phyloP scores from a whole-genome alignment of 2,888 invertebrate genomes.

The Dioctria rufipes region DNA sequence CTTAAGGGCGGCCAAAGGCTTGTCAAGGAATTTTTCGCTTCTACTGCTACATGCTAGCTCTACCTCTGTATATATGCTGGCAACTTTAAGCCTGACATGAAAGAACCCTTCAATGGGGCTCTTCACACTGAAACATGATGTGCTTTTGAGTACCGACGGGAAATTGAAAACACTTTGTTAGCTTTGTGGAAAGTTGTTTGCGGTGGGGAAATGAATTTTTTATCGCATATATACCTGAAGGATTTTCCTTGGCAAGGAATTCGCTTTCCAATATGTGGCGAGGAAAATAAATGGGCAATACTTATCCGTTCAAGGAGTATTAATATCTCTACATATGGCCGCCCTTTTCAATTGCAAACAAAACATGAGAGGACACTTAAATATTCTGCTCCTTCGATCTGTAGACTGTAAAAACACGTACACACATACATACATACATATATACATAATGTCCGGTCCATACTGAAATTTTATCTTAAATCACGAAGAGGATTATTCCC shows the following conservation, averaged over 20 bases:
- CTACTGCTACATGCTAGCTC: neutral
- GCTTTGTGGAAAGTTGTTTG: constrained; percentile 32
- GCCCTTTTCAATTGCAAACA: no score
- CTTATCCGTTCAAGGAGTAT: constrained; percentile 20
- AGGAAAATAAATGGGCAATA: constrained; percentile 32
- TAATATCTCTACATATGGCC: constrained; percentile 19
- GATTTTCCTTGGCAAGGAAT: constrained; percentile 22
- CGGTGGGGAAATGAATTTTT: constrained; percentile 47
- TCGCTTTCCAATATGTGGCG: constrained; percentile 7
- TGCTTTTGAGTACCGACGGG: constrained; percentile 42
- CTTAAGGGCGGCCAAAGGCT: constrained; percentile 26
- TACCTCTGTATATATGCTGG: neutral
- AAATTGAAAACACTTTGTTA: constrained; percentile 51
- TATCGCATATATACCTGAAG: constrained; percentile 38
- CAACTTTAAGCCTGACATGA: constrained; percentile 24
- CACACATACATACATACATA: no score
- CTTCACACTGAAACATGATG: constrained; percentile 40
- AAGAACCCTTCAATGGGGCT: constrained; percentile 38
- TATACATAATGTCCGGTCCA: no score
- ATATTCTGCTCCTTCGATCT: no score
- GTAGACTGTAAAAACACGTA: no score
- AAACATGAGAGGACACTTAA: no score
- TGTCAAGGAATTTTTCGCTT: constrained; percentile 16
- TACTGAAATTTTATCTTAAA: no score
- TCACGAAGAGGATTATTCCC: no score